Conservation (phyloP, 2,888 invertebrate species). For the Ophioninae sp. region DNA sequence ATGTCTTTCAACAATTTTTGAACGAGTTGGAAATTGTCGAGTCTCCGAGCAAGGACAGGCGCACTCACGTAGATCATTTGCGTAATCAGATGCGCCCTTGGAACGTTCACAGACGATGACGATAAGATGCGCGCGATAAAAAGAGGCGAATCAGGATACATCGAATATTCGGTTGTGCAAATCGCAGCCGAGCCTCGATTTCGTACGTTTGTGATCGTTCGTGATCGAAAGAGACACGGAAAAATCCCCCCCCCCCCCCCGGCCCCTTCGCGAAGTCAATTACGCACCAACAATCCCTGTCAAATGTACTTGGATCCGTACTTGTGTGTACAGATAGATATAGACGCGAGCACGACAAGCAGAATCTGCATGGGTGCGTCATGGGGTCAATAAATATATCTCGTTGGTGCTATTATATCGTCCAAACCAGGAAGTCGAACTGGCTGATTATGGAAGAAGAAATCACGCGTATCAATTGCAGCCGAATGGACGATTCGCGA, state of each 20-base stretch:
- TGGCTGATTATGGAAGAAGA: conserved; percentile 35
- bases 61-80: no score
- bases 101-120: neutral
- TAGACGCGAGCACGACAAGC: conserved; percentile 19
- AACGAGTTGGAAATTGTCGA: no score
- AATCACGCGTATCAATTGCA: conserved; percentile 42
- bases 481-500: conserved; percentile 16
- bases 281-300: conserved; percentile 33
- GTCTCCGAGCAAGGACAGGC: no score
- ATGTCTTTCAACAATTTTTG: no score
- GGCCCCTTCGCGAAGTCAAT: conserved; percentile 7
- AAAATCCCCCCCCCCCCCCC: conserved; percentile 50
- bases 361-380: conserved; percentile 50
- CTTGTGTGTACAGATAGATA: neutral
- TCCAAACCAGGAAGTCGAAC: conserved; percentile 47
- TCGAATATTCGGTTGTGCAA: neutral
- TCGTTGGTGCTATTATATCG: conserved; percentile 26
- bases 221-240: conserved; percentile 53
- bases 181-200: conserved; percentile 59
- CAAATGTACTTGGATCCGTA: conserved; percentile 30
- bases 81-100: no score
- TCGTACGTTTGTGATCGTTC: conserved; percentile 23
- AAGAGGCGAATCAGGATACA: neutral
- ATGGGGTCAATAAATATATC: conserved; percentile 6
- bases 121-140: neutral